Evolutionary conservation across 2,888 invertebrate genomes (phyloP), one percentile per base, ranked within the genome.

Genomic region (Melanophora roralis): DNA sequence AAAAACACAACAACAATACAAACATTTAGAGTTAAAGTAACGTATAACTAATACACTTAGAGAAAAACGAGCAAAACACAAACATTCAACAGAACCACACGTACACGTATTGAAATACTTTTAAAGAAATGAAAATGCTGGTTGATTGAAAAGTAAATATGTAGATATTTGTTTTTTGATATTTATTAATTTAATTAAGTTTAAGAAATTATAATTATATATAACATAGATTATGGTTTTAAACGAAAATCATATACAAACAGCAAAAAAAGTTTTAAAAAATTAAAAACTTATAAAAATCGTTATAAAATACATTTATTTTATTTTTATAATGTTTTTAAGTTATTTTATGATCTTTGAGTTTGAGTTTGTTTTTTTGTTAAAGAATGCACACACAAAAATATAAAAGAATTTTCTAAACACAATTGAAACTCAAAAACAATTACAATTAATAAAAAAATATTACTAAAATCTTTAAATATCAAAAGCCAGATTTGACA

Each of bases 371-470:
- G 5, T 49, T 57, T 36, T 59, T 43, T 12, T 43, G 7, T 23
- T 65, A 71, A 57, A 55, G 72, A 75, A 72, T 55, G 80, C 80
- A 76, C 80, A 80, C 80, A 80, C 80, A 80, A 76, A 80, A 80
- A 80, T 73, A 80, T 80, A 80, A 76, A 79, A 79, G 57, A 60
- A 72, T 64, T 73, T 19, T 38, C 62, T 62, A 71, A 40, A 12
- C 40, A 49, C 51, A 71, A 72, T 14, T 7, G 12, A 16, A 59
- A 69, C 47, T 43, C 40, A 62, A 62, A 73, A 73, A 47, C 21
- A 47, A 64, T 43, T 72, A 69, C 36, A 69, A 43, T 45, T 51
- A 40, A 34, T 51, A n/a, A 19, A 32, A 12, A 14, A 40, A 27
- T 51, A 40, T 47, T 12, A 45, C 19, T 45, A 45, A 55, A 64